Evolutionary conservation across 1,140 invertebrate genomes (phyloP).

Genomic region (Nymphalis io): DNA sequence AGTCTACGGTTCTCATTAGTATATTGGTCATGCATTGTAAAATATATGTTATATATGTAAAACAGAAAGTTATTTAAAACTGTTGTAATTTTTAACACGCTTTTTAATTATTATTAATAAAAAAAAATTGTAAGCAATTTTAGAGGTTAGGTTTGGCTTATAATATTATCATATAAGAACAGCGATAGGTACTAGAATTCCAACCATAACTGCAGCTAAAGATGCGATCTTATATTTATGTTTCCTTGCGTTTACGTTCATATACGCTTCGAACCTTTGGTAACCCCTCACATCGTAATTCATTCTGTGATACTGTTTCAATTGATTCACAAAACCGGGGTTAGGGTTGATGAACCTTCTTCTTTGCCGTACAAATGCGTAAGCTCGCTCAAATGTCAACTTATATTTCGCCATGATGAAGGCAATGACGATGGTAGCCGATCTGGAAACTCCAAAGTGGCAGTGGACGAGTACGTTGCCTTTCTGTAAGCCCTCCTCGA

Average conservation of each 20-base stretch:
- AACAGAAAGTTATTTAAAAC: too few species aligned
- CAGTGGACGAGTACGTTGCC: constrained; percentile 94
- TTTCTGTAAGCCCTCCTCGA: constrained; percentile 65
- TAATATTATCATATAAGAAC: constrained; percentile 45
- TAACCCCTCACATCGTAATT: constrained; percentile 65
- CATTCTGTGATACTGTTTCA: constrained; percentile 84
- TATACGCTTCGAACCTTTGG: constrained; percentile 60
- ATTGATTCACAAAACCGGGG: constrained; percentile 98
- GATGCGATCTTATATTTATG: constrained; percentile 72
- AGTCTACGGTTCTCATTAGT: too few species aligned
- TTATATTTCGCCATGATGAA: constrained; percentile 96
- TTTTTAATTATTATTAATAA: too few species aligned
- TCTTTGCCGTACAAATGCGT: constrained; percentile 91
- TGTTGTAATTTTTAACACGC: too few species aligned
- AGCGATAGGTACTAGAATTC: constrained; percentile 63
- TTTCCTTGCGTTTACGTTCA: constrained; percentile 66
- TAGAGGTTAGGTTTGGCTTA: not conserved
- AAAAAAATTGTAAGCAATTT: not conserved
- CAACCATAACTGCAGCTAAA: constrained; percentile 57
- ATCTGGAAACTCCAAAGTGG: constrained; percentile 96
- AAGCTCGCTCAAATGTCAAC: constrained; percentile 94
- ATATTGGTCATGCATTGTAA: too few species aligned
- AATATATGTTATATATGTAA: too few species aligned
- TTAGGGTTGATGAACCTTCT: constrained; percentile 97
- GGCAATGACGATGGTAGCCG: constrained; percentile 96